Percentiles rank a stretch among this genome's conserved stretches.
Conservation (phyloP, 2,113 vertebrate genomes). For the Gorsachius goisagi region DNA sequence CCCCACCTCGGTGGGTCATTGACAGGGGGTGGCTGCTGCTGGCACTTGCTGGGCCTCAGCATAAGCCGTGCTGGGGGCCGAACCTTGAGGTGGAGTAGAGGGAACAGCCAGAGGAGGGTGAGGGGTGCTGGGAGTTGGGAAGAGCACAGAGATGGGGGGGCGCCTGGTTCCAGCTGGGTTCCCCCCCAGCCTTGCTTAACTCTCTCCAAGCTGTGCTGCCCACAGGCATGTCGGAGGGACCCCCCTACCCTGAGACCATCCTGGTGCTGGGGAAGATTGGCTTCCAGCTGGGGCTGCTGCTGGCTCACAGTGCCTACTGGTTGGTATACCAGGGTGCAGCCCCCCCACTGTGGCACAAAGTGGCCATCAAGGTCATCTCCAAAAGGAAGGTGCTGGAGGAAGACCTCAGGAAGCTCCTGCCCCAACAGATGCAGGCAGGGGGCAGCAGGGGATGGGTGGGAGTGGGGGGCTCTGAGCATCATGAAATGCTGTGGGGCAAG, state of each 20-base stretch:
- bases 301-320: neutral
- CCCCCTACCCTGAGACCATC: accelerated
- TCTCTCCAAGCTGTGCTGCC: neutral
- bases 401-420: neutral
- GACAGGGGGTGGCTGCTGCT: neutral
- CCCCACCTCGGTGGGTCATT: neutral
- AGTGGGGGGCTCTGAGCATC: neutral
- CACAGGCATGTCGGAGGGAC: neutral
- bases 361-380: neutral
- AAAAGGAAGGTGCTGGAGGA: neutral
- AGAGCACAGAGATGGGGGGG: neutral
- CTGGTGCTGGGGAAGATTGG: neutral
- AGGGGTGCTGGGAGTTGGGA: neutral
- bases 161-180: neutral
- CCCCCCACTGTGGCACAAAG: neutral
- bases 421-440: neutral
- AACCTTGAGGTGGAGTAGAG: neutral
- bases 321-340: neutral
- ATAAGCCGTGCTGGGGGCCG: neutral
- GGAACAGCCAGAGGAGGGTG: neutral
- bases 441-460: neutral
- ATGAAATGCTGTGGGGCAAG: neutral
- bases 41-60: neutral
- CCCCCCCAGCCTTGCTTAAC: neutral
- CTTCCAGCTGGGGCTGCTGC: neutral